These are phyloP conservation scores for Pseudotriccus pelzelni DNA, from an alignment of 2,797 vertebrate genomes.

Conservation along the genomic window DNA sequence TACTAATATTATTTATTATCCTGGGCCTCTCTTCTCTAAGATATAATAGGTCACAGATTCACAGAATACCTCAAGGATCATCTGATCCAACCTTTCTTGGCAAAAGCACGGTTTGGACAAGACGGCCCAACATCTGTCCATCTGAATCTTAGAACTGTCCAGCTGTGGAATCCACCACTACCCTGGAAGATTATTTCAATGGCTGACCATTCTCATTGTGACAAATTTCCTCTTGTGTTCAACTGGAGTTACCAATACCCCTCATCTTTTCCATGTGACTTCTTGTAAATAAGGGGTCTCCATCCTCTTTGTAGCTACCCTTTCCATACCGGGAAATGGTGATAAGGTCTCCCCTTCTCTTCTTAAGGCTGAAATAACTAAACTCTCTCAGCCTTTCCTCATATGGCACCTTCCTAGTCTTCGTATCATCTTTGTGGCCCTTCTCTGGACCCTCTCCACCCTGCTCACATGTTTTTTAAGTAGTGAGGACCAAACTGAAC, in stretches of 20 bases:
- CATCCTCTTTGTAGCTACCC: not conserved
- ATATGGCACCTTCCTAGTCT: not conserved
- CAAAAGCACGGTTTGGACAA: not conserved
- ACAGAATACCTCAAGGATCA: not conserved
- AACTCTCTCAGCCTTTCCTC: not conserved
- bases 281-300: not conserved
- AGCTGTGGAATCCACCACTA: not conserved
- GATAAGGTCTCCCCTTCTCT: not conserved
- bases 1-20: not conserved
- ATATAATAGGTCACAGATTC: not conserved
- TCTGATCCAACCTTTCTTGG: not conserved
- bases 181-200: not conserved
- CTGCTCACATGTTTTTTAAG: not conserved
- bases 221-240: not conserved
- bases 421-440: not conserved
- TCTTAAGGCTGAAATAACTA: not conserved
- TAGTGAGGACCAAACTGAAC: not conserved
- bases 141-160: not conserved
- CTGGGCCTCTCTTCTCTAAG: not conserved
- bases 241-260: not conserved
- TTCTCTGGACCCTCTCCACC: not conserved
- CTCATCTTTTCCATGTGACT: accelerated
- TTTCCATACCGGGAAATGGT: not conserved
- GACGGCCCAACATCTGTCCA: not conserved
- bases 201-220: not conserved